phyloP scores from a whole-genome alignment of 1,140 invertebrate species.

The Acyrthosiphon pisum region DNA sequence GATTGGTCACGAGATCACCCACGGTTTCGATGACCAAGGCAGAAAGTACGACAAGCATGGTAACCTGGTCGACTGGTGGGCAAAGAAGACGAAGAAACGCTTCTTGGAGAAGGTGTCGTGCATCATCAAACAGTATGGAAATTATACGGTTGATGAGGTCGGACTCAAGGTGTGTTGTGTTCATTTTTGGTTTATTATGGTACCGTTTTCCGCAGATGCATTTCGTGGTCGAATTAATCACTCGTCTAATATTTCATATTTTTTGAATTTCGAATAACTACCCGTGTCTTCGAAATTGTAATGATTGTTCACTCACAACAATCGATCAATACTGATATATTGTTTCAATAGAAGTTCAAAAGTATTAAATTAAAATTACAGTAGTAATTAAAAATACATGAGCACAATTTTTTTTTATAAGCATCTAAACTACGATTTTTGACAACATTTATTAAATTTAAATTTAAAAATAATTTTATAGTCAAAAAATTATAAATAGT shows the following conservation, averaged over 20 bases:
- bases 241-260: neutral
- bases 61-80: slow-evolving; percentile 87
- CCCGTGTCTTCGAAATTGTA: too few relatives aligned
- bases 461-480: too few relatives aligned
- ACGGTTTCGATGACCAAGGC: slow-evolving; percentile 77
- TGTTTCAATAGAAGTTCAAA: too few relatives aligned
- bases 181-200: neutral
- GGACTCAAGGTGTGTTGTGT: slow-evolving; percentile 66
- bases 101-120: slow-evolving; percentile 81
- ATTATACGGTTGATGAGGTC: slow-evolving; percentile 76
- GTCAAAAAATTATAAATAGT: too few relatives aligned
- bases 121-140: slow-evolving; percentile 88
- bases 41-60: slow-evolving; percentile 90
- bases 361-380: too few relatives aligned
- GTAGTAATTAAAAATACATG: too few relatives aligned
- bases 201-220: neutral
- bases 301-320: neutral
- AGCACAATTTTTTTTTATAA: too few relatives aligned
- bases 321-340: too few relatives aligned
- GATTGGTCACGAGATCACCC: slow-evolving; percentile 91
- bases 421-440: too few relatives aligned
- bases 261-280: neutral
- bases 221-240: neutral
- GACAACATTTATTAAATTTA: too few relatives aligned
- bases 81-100: slow-evolving; percentile 74